Evolutionary conservation across 53 echinoderm and acorn worm genomes (phyloP).

Genomic region (Henricia sp.): DNA sequence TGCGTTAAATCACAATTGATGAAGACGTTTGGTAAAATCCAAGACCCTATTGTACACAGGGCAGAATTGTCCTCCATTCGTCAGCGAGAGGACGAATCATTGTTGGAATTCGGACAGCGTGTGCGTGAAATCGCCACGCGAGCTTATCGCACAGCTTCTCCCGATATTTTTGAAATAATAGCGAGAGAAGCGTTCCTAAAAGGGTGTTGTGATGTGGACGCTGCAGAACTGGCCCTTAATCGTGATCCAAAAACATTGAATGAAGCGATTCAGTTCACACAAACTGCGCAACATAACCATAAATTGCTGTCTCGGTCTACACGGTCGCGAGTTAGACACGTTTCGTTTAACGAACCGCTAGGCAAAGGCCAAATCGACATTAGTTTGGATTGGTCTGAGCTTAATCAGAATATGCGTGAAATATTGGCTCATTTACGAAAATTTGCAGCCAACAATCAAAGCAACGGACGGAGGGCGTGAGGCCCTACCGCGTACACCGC

Average conservation of each 20-base stretch:
- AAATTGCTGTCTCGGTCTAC: neutral
- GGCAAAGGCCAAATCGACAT: neutral
- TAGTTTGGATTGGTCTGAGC: constrained; percentile 7
- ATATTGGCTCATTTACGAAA: neutral
- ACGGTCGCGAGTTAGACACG: neutral
- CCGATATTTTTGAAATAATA: neutral
- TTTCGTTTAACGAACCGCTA: constrained; percentile 3
- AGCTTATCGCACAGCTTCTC: neutral
- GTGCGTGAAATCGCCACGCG: neutral
- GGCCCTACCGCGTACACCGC: neutral
- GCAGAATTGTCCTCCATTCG: neutral
- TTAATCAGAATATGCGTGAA: constrained; percentile 10
- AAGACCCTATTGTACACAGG: neutral
- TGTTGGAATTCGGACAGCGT: constrained; percentile 2
- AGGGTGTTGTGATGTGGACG: neutral
- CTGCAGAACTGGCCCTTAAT: neutral
- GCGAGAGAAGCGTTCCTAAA: constrained; percentile 16
- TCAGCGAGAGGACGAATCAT: neutral
- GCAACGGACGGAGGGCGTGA: neutral
- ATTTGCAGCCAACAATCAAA: neutral
- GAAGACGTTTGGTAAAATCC: constrained; percentile 18
- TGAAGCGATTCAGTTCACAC: constrained; percentile 2
- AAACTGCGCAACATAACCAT: constrained; percentile 2
- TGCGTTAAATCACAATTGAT: neutral
- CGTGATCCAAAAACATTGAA: constrained; percentile 9